Evolutionary conservation across 2,113 vertebrate genomes (phyloP), one percentile per base, ranked within the genome.

Genomic region (Budorcas taxicolor): DNA sequence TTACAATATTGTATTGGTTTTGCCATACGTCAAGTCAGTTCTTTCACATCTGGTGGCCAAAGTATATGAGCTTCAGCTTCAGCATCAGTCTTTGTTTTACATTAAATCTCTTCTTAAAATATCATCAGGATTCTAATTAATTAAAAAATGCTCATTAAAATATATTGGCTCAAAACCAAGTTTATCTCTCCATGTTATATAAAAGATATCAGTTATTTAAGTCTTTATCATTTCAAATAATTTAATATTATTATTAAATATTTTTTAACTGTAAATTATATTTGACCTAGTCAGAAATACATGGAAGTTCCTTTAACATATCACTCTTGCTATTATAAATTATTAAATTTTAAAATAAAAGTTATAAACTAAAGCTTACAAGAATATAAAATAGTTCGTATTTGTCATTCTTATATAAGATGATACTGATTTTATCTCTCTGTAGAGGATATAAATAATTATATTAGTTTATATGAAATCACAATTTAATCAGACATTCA

Each of bases 91-190:
- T 62, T 67, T 67, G 62, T n/a, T n/a, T 67, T 12, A 90, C 12
- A 52, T 67, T 92, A 83, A 82, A 90, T 60, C 31, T 53, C 7
- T n/a, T 78, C 40, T 82, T 53, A 43, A 52, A 92, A 53, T 67
- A 31, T 31, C 15, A 40, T 29, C 10, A 52, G 50, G 23, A 15
- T 33, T 40, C 62, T 40, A 82, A 33, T 80, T 58, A 47, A 27
- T 45, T 45, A n/a, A 12, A 33, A 90, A 58, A 80, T 90, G 19
- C 4, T 2, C 2, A 3, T 82, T 64, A 40, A 45, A 2, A 29
- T 19, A 0, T 15, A 16, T 52, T 52, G 3, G 25, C 1, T 83
- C 11, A 82, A 83, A 67, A 67, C 10, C 27, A 83, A 64, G 14
- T 64, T 91, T 53, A 23, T 10, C 17, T 43, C 16, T 31, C 8